These are phyloP conservation scores for Poecile atricapillus DNA, from an alignment of 2,113 vertebrate genomes.

Conservation along the genomic window DNA sequence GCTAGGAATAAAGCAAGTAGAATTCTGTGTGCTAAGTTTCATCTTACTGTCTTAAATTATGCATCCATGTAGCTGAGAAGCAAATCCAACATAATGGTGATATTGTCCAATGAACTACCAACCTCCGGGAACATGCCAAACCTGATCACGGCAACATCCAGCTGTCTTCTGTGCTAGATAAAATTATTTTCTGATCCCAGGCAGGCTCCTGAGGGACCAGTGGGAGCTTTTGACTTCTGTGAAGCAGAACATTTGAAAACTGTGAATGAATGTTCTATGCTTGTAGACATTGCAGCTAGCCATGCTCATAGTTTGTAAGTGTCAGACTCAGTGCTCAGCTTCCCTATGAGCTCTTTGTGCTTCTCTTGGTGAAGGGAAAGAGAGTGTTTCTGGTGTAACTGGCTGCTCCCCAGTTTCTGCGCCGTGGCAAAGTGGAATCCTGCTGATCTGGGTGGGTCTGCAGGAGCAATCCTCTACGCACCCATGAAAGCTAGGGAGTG, in stretches of 20 bases:
- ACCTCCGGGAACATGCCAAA: background rate
- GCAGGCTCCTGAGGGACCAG: background rate
- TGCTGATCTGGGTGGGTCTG: background rate
- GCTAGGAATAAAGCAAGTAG: background rate
- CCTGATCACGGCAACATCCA: background rate
- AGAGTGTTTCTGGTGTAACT: background rate
- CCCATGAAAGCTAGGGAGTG: background rate
- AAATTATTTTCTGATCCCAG: conserved; percentile 11
- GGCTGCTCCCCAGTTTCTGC: background rate
- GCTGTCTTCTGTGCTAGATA: background rate
- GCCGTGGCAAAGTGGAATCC: background rate
- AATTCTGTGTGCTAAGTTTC: background rate
- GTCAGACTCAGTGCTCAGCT: background rate
- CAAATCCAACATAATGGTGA: background rate
- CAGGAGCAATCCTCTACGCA: background rate
- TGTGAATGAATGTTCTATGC: background rate
- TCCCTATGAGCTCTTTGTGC: background rate
- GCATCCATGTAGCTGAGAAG: background rate
- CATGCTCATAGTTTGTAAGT: background rate
- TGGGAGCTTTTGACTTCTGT: background rate
- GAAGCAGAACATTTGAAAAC: conserved; percentile 31
- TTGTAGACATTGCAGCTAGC: background rate
- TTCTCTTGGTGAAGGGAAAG: background rate
- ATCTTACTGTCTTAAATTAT: background rate
- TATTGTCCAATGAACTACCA: background rate